Evolutionary conservation across 2,113 vertebrate genomes (phyloP).

Genomic region (Excalfactoria chinensis): DNA sequence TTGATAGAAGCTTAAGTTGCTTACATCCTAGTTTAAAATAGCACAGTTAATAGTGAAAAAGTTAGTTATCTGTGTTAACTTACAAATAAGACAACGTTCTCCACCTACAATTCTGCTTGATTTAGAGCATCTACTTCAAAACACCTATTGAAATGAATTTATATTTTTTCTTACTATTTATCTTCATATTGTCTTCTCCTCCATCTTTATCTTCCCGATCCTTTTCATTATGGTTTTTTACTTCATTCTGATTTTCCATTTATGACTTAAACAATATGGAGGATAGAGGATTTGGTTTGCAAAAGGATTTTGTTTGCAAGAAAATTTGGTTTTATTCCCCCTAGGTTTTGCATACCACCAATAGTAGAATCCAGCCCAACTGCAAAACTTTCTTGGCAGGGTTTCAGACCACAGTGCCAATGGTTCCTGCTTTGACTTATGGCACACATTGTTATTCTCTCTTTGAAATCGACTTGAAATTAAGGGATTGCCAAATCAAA

Average conservation of each 20-base stretch:
- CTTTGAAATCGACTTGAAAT: neutral
- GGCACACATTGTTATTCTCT: neutral
- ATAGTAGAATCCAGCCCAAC: neutral
- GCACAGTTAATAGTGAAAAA: neutral
- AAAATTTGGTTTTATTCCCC: neutral
- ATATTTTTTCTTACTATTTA: neutral
- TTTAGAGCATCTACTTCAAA: neutral
- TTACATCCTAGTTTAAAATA: neutral
- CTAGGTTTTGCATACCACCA: slow-evolving; percentile 1
- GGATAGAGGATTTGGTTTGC: slow-evolving; percentile 1
- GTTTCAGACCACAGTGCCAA: neutral
- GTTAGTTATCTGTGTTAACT: neutral
- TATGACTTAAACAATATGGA: neutral
- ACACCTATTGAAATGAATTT: neutral
- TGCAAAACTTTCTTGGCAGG: neutral
- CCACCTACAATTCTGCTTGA: neutral
- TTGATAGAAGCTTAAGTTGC: neutral
- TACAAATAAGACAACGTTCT: neutral
- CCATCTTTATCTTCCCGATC: neutral
- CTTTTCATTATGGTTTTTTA: neutral
- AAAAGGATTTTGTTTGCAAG: neutral
- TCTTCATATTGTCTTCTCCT: neutral
- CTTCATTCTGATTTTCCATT: neutral
- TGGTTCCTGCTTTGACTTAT: neutral
- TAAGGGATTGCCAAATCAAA: neutral